Percentiles rank a stretch among this genome's conserved stretches.
Evolutionary conservation across 2,797 vertebrate species (phyloP).

Genomic region (Eospalax fontanierii): DNA sequence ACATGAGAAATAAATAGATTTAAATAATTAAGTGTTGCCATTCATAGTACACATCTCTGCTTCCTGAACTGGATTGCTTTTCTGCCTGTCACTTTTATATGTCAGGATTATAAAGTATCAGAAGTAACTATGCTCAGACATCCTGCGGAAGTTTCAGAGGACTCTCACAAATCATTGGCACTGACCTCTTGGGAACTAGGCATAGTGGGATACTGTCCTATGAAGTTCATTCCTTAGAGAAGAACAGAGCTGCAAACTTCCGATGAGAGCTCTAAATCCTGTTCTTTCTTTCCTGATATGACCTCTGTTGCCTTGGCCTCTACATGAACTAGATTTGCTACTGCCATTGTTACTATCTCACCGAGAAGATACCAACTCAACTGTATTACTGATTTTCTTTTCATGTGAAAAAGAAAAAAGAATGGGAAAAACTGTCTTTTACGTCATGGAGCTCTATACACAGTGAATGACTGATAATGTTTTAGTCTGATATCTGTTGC

Average conservation of each 20-base stretch:
- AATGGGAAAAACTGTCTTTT: constrained; percentile 47
- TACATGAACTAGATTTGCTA: neutral
- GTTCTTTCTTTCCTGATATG: neutral
- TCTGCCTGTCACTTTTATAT: neutral
- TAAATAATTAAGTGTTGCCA: neutral
- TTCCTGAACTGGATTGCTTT: neutral
- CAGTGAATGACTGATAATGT: neutral
- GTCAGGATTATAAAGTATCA: neutral
- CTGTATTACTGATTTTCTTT: constrained; percentile 30
- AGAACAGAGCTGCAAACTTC: neutral
- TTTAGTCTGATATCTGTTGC: neutral
- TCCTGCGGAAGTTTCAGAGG: constrained; percentile 25
- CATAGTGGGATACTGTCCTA: neutral
- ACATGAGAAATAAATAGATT: neutral
- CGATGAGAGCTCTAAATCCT: neutral
- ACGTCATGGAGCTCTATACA: neutral
- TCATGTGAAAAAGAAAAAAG: constrained; percentile 44
- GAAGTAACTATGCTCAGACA: neutral
- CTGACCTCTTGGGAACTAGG: neutral
- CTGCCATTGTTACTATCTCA: neutral
- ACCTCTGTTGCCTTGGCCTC: neutral
- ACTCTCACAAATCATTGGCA: neutral
- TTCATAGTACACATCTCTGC: neutral
- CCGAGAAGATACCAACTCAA: neutral
- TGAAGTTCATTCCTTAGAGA: constrained; percentile 18